Conservation (phyloP, 1,140 invertebrate species). For the Plectrocnemia conspersa region DNA sequence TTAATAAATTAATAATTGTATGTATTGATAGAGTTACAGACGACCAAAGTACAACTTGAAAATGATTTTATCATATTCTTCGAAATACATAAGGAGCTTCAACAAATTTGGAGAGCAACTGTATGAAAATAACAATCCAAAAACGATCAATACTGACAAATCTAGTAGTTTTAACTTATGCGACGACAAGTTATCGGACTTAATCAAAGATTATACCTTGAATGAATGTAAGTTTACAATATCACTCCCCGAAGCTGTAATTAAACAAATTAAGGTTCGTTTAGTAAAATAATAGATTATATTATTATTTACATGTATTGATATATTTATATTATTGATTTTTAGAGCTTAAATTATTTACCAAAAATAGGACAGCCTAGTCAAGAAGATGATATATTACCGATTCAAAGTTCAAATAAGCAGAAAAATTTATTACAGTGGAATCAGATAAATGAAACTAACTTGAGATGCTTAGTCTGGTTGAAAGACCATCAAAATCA, state of each 20-base stretch:
- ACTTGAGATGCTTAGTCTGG: no score
- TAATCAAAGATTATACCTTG: not conserved
- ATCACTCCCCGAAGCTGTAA: not conserved
- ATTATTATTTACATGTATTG: not conserved
- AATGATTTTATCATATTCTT: not conserved
- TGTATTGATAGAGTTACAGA: not conserved
- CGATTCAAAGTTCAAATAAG: no score
- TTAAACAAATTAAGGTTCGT: not conserved
- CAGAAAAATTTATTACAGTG: no score
- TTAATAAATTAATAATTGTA: not conserved
- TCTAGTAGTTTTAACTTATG: no score
- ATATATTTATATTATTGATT: not conserved
- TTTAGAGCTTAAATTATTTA: not conserved
- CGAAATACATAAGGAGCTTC: constrained; percentile 7
- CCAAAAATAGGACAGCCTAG: no score
- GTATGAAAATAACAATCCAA: not conserved
- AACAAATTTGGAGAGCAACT: not conserved
- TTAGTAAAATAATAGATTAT: not conserved
- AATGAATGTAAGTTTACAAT: not conserved
- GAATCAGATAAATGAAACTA: no score
- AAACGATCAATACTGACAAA: no score
- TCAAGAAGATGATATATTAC: no score
- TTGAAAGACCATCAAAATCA: no score
- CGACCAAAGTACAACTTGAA: not conserved
- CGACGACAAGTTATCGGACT: not conserved